phyloP scores from a whole-genome alignment of 2,113 vertebrate species.

The Phyllostomus hastatus region DNA sequence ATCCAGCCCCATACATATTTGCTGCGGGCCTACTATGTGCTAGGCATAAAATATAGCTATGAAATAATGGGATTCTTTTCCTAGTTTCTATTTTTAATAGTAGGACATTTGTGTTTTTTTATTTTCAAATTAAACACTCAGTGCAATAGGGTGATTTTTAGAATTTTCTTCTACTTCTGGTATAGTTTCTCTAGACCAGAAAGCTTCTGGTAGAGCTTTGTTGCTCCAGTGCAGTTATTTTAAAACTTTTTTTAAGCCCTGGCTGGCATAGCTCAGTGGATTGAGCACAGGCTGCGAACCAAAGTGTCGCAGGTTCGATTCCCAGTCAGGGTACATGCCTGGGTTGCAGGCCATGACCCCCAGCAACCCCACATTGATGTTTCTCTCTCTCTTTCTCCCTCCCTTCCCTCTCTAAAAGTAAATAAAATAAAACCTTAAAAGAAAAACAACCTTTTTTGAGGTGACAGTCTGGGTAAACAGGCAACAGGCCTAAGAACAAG shows the following conservation, averaged over 20 bases:
- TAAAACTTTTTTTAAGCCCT: background rate
- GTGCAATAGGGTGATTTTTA: constrained; percentile 22
- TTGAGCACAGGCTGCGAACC: no score
- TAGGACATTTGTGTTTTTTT: constrained; percentile 51
- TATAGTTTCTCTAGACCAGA: background rate
- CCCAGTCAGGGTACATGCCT: no score
- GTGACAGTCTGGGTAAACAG: constrained; percentile 45
- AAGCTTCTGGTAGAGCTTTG: constrained; percentile 40
- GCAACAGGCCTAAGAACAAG: constrained; percentile 24
- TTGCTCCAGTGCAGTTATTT: constrained; percentile 46
- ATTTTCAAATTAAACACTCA: constrained; percentile 40
- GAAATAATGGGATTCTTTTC: background rate
- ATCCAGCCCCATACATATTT: background rate
- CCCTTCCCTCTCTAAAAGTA: no score
- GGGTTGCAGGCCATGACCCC: no score
- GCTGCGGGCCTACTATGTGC: background rate
- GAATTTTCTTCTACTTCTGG: constrained; percentile 56
- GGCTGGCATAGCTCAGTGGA: no score
- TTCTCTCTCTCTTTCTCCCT: no score
- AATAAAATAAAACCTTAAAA: no score
- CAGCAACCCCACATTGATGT: no score
- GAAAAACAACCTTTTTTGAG: background rate
- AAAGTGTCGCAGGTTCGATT: no score
- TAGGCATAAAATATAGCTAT: background rate
- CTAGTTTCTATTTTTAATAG: constrained; percentile 46